Conservation (phyloP, 2,113 vertebrate genomes). For the Protobothrops flavoviridis region DNA sequence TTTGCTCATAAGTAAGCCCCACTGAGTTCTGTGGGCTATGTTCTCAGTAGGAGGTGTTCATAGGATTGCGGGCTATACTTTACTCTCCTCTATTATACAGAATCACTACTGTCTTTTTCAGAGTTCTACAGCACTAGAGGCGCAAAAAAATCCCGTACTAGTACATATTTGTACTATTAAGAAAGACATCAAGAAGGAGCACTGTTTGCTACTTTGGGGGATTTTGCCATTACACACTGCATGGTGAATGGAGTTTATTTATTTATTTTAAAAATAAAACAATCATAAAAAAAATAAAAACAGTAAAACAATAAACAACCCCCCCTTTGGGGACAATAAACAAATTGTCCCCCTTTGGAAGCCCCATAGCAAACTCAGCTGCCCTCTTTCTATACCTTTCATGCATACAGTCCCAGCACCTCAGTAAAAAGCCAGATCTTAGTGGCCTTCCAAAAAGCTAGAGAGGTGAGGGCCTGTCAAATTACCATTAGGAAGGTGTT, state of each 20-base stretch:
- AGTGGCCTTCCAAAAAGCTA: neutral
- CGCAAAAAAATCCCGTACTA: neutral
- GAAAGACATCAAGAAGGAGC: neutral
- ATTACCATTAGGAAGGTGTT: neutral
- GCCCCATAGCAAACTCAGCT: neutral
- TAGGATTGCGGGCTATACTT: neutral
- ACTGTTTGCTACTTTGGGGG: neutral
- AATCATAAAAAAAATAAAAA: neutral
- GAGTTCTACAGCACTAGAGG: neutral
- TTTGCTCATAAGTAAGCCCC: neutral
- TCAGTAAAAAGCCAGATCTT: neutral
- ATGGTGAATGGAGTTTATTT: neutral
- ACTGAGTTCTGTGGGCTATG: neutral
- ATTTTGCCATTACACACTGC: neutral
- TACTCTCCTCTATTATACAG: neutral
- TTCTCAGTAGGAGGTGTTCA: neutral
- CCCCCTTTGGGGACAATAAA: too few species aligned
- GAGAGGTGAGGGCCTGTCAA: neutral
- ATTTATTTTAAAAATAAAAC: neutral
- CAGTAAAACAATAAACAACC: neutral
- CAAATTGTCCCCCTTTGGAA: neutral
- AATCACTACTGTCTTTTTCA: neutral
- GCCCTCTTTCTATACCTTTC: neutral
- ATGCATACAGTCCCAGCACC: neutral
- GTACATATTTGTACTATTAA: neutral